phyloP scores from a whole-genome alignment of 1,140 invertebrate species.

The Panonychus citri region DNA sequence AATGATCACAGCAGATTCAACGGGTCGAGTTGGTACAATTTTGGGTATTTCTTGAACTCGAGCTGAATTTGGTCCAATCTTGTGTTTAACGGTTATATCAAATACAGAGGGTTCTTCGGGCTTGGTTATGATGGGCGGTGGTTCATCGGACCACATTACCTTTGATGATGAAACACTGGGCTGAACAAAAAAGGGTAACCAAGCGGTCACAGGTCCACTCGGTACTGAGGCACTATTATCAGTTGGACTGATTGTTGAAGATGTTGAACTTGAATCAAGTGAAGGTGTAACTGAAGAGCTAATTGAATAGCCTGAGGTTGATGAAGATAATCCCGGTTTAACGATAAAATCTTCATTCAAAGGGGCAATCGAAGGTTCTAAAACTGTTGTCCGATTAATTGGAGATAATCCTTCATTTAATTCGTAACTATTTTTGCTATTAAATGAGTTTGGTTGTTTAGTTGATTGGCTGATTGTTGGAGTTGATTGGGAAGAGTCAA shows the following conservation, averaged over 20 bases:
- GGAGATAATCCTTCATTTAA: no score
- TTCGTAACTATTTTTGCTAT: background rate
- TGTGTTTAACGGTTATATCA: conserved; percentile 15
- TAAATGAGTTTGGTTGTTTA: no score
- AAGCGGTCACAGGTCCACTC: conserved; percentile 11
- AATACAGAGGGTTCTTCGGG: conserved; percentile 12
- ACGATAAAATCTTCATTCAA: no score
- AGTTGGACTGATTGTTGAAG: background rate
- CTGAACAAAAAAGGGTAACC: conserved; percentile 10
- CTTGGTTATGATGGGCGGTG: conserved; percentile 15
- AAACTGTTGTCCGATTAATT: no score
- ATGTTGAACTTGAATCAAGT: no score
- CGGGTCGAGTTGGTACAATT: background rate
- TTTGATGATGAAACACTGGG: background rate
- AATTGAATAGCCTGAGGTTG: background rate
- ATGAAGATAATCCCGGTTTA: background rate
- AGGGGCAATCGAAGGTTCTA: no score
- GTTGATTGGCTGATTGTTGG: no score
- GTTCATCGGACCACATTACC: conserved; percentile 6
- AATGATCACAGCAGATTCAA: background rate
- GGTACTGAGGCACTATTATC: background rate
- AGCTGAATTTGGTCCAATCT: conserved; percentile 12
- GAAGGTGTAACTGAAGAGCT: background rate
- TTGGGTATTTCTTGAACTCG: background rate
- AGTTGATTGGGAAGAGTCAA: background rate